Percentiles rank a stretch among this genome's conserved stretches.
Conservation (phyloP, 2,113 vertebrate genomes). For the Callorhinus ursinus region DNA sequence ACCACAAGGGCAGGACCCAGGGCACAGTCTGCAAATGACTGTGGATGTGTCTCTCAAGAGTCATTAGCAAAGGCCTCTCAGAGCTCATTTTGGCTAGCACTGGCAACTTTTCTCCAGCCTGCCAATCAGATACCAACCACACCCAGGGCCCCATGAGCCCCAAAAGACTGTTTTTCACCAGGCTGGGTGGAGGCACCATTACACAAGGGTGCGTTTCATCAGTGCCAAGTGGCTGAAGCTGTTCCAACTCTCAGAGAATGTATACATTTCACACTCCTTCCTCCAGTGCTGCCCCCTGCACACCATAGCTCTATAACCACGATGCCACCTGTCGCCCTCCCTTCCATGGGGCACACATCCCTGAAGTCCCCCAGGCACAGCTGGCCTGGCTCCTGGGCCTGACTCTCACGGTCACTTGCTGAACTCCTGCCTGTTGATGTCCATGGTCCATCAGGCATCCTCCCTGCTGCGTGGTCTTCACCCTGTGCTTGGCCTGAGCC, state of each 20-base stretch:
- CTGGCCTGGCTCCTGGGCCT: not conserved
- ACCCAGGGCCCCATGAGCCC: not conserved
- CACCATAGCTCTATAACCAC: not conserved
- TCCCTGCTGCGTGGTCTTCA: not conserved
- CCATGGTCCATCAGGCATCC: not conserved
- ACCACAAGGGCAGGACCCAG: not conserved
- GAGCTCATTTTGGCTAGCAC: not conserved
- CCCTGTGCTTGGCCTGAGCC: not conserved
- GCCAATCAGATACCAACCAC: constrained; percentile 37
- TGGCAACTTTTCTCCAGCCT: not conserved
- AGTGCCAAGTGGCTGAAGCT: not conserved
- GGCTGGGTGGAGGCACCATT: constrained; percentile 11
- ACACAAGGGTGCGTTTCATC: not conserved
- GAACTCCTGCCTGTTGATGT: not conserved
- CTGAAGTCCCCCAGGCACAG: not conserved
- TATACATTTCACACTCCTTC: not conserved
- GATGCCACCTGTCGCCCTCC: not conserved
- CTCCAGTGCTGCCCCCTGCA: not conserved
- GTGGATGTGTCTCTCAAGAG: not conserved
- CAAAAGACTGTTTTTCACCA: constrained; percentile 36
- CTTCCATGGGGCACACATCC: not conserved
- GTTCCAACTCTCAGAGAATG: not conserved
- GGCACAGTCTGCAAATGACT: not conserved
- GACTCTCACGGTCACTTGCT: not conserved
- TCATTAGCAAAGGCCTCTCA: not conserved